These are phyloP conservation scores for Clistopyga incitator DNA, from an alignment of 2,888 invertebrate genomes.

Conservation along the genomic window DNA sequence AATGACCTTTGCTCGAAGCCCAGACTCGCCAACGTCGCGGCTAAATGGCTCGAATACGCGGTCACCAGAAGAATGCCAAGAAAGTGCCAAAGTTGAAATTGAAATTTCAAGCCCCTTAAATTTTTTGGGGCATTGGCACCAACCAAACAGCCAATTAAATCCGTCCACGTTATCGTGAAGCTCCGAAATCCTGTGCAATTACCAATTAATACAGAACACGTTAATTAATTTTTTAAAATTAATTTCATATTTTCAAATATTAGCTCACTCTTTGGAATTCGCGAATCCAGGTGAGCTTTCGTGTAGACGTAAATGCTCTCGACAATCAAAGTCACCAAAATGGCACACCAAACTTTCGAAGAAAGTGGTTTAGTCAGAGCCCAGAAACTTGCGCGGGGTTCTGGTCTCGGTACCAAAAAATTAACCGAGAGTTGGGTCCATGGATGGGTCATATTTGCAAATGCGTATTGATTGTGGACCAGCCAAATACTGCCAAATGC, in stretches of 20 bases:
- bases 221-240: neutral
- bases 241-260: neutral
- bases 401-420: constrained; percentile 79
- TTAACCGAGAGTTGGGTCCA: constrained; percentile 75
- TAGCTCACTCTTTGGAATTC: constrained; percentile 73
- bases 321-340: constrained; percentile 67
- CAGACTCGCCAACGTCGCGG: constrained; percentile 76
- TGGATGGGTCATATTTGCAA: constrained; percentile 74
- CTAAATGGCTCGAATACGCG: constrained; percentile 79
- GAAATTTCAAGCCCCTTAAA: constrained; percentile 70
- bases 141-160: constrained; percentile 76
- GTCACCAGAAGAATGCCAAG: constrained; percentile 78
- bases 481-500: constrained; percentile 79
- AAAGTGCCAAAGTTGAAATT: constrained; percentile 79
- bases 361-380: constrained; percentile 78
- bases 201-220: neutral
- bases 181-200: constrained; percentile 74
- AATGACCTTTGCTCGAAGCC: constrained; percentile 78
- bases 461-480: constrained; percentile 69
- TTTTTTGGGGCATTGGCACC: constrained; percentile 73
- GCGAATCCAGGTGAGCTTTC: constrained; percentile 73
- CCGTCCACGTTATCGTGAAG: constrained; percentile 72
- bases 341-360: constrained; percentile 72
- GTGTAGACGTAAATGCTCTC: constrained; percentile 71
- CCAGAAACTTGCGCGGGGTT: constrained; percentile 77